Evolutionary conservation across 2,888 invertebrate species (phyloP), one percentile per base, ranked within the genome.

Genomic region (Callyntrura guangdongensis): DNA sequence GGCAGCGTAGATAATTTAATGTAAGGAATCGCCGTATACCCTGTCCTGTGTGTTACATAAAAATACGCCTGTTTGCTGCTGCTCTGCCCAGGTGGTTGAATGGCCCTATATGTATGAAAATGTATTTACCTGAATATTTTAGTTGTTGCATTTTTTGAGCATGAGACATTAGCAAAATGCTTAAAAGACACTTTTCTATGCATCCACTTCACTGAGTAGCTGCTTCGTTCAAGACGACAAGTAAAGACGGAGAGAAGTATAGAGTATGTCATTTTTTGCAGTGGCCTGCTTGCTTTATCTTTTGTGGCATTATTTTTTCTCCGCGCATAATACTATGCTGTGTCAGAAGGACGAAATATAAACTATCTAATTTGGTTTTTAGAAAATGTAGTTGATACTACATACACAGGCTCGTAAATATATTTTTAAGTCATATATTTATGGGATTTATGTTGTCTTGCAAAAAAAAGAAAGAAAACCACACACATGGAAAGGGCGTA

Each of bases 401-500:
- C 36, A 36, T 36, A 36, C 36, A 36, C 36, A 36, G 36, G 49
- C 74, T 74, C 49, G 22, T 49, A 74, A 72, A 72, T 17, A 72
- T 11, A 49, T 17, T 74, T 74, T 74, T 74, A 36, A 36, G 36
- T 36, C 36, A 6, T 36, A 36, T 36, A 74, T 74, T 74, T 74
- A 49, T 74, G 74, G 20, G 72, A 47, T 20, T 17, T 20, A 12
- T 49, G 5, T 64, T 22, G 69, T 17, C 69, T 9, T 67, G 67
- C 27, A 69, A 45, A 59, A 69, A 53, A 77, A 45, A 59, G 36
- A 53, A 77, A 45, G 25, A 25, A 82, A 82, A 82, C 85, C 85
- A 85, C 85, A 49, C 83, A 85, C 85, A 74, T 85, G 85, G 74
- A 85, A 85, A 72, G 85, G 85, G 85, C 85, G 85, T 85, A 85